Evolutionary conservation across 2,113 vertebrate genomes (phyloP).

Genomic region (Melozone crissalis): DNA sequence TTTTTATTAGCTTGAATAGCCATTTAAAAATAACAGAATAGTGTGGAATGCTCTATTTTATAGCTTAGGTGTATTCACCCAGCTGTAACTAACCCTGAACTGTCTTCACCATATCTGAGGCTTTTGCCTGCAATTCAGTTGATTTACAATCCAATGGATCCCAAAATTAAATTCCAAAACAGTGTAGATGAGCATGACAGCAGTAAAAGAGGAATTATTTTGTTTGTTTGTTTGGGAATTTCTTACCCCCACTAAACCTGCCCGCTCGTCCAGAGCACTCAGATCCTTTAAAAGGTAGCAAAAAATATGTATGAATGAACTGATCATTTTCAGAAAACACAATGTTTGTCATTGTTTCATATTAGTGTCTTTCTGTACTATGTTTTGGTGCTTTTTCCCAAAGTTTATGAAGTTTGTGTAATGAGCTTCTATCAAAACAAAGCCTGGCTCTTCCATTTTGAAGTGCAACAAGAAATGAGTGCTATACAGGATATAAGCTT

Average conservation of each 20-base stretch:
- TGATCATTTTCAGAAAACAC: neutral
- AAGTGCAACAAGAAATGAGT: neutral
- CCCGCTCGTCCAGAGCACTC: neutral
- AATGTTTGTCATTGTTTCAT: neutral
- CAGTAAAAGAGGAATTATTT: neutral
- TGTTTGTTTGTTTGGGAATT: fast-evolving
- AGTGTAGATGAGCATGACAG: neutral
- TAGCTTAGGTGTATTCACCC: neutral
- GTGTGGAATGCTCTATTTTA: conserved; percentile 10
- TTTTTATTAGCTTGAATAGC: neutral
- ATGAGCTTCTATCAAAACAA: neutral
- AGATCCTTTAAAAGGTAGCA: neutral
- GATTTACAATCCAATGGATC: neutral
- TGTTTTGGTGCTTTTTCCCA: fast-evolving
- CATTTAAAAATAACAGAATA: conserved; percentile 10
- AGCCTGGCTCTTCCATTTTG: neutral
- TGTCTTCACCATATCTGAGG: neutral
- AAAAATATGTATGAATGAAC: neutral
- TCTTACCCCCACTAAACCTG: neutral
- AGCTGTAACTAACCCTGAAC: neutral
- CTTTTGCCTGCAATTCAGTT: neutral
- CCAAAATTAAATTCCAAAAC: neutral
- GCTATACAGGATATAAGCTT: neutral
- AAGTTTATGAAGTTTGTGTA: fast-evolving
- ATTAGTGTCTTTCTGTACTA: neutral